phyloP scores from a whole-genome alignment of 2,888 invertebrate genomes.

The Tuberolachnus salignus region DNA sequence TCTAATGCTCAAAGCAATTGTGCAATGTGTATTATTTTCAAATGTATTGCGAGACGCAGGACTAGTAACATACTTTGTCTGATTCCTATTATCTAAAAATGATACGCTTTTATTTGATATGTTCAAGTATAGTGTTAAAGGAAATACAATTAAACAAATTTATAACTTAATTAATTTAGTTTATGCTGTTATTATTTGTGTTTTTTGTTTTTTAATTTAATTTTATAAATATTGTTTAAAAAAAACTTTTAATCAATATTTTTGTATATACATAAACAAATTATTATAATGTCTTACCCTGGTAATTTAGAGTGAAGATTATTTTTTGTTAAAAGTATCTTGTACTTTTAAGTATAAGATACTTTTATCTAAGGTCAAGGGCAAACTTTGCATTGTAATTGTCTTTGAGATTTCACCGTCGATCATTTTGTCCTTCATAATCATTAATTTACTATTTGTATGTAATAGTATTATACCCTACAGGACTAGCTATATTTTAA shows the following conservation, averaged over 20 bases:
- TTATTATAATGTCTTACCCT: conserved; percentile 22
- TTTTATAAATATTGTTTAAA: too few species aligned
- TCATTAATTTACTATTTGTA: conserved; percentile 10
- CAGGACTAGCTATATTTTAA: background rate
- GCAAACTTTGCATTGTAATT: conserved; percentile 72
- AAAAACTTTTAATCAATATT: conserved; percentile 1
- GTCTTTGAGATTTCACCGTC: conserved; percentile 39
- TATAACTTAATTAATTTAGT: too few species aligned
- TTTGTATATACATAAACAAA: background rate
- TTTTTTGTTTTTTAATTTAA: background rate
- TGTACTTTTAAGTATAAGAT: too few species aligned
- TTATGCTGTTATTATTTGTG: background rate
- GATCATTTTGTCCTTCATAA: conserved; percentile 43
- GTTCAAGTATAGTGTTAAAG: background rate
- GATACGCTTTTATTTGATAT: background rate
- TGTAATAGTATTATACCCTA: background rate
- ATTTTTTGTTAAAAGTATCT: conserved; percentile 77
- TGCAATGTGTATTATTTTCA: conserved; percentile 43
- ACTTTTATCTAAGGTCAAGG: too few species aligned
- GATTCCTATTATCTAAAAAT: conserved; percentile 44
- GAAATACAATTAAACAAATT: background rate
- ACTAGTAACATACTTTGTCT: conserved; percentile 44
- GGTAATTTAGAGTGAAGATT: conserved; percentile 59
- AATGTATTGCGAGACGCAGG: conserved; percentile 45
- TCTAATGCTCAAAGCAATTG: conserved; percentile 80